phyloP scores from a whole-genome alignment of 2,113 vertebrate genomes.

The Penelope pileata region DNA sequence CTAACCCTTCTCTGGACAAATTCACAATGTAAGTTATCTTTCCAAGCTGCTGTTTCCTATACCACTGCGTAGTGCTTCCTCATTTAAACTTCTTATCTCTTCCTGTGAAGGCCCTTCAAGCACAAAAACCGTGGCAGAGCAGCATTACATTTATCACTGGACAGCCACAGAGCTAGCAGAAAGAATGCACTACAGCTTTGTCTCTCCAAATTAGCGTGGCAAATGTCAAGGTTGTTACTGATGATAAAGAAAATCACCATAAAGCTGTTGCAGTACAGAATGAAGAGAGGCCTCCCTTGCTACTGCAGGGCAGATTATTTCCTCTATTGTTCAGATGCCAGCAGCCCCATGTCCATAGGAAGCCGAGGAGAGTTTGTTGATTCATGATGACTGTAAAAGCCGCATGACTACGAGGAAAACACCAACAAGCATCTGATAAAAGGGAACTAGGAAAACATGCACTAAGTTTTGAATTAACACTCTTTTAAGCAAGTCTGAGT shows the following conservation, averaged over 20 bases:
- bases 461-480: neutral
- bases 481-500: neutral
- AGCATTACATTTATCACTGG: neutral
- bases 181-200: neutral
- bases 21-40: constrained; percentile 40
- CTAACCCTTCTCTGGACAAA: constrained; percentile 17
- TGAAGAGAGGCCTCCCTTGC: neutral
- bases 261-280: neutral
- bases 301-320: neutral
- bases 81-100: constrained; percentile 41
- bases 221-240: neutral
- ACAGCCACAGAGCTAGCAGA: neutral
- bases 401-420: neutral
- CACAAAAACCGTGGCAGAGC: neutral
- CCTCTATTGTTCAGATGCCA: neutral
- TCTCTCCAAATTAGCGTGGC: neutral
- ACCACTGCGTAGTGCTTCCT: neutral
- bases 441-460: neutral
- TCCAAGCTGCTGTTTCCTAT: constrained; percentile 44
- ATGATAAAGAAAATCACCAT: neutral
- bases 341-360: neutral
- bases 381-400: neutral
- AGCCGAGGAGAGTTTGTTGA: neutral
- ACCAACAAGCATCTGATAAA: neutral
- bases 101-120: neutral